Conservation (phyloP, 2,797 vertebrate genomes). For the Platalea minor region DNA sequence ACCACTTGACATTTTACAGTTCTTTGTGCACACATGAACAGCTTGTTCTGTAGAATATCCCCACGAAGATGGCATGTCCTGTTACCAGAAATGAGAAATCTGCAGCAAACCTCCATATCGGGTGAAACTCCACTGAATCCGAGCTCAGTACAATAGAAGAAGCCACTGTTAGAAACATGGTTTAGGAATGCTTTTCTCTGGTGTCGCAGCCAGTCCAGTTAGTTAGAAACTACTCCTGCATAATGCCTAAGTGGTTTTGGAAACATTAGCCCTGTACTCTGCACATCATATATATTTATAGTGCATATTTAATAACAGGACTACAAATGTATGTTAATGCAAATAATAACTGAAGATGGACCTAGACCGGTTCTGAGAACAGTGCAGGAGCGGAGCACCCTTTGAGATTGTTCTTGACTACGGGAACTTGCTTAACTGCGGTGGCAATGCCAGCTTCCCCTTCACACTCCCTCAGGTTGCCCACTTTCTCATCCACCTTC, state of each 20-base stretch:
- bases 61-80: neutral
- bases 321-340: neutral
- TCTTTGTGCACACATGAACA: neutral
- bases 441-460: neutral
- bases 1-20: neutral
- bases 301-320: neutral
- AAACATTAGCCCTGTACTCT: neutral
- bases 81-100: neutral
- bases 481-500: neutral
- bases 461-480: too few species aligned
- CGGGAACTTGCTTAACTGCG: neutral
- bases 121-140: neutral
- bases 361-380: neutral
- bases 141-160: neutral
- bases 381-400: neutral
- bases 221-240: neutral
- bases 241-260: neutral
- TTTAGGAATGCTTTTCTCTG: neutral
- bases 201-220: neutral
- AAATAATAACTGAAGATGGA: neutral
- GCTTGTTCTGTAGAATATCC: neutral
- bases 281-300: neutral
- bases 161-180: neutral
- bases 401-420: neutral
- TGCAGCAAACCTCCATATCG: neutral